A percentile compares a stretch with the other conserved stretches of the same genome.
Evolutionary conservation across 2,113 vertebrate species (phyloP).

Genomic region (Serinus canaria): DNA sequence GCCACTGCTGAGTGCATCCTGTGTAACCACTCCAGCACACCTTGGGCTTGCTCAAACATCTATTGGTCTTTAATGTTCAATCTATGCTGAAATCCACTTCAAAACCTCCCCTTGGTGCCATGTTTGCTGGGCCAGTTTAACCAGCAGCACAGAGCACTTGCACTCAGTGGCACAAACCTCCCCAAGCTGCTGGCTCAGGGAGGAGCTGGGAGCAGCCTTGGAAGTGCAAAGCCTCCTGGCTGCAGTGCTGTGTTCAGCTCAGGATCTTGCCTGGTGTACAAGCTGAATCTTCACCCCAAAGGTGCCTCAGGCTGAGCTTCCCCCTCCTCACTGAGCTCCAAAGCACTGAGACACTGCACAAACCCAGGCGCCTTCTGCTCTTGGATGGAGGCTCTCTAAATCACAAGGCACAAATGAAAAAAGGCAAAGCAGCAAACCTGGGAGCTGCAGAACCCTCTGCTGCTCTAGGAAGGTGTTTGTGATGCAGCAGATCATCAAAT

Average conservation of each 20-base stretch:
- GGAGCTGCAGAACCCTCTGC: not conserved
- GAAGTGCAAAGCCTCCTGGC: fast-evolving
- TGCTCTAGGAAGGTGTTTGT: not conserved
- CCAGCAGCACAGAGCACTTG: not conserved
- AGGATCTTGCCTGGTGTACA: not conserved
- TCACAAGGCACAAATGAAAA: fast-evolving
- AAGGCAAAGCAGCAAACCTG: not conserved
- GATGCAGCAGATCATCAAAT: not conserved
- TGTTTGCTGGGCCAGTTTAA: not conserved
- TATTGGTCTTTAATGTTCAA: not conserved
- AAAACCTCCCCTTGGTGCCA: not conserved
- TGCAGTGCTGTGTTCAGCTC: not conserved
- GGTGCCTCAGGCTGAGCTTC: not conserved
- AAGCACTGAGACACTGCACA: not conserved
- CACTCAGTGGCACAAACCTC: not conserved
- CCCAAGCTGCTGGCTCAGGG: not conserved
- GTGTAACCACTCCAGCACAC: fast-evolving
- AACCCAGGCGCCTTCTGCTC: fast-evolving
- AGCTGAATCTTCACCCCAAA: not conserved
- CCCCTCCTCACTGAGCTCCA: not conserved
- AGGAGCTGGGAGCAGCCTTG: not conserved
- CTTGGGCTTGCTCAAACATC: not conserved
- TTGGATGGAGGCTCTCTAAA: not conserved
- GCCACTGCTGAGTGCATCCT: not conserved
- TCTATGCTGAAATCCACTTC: not conserved